Conservation (phyloP, 1,140 invertebrate species). For the Drosophila parvula region DNA sequence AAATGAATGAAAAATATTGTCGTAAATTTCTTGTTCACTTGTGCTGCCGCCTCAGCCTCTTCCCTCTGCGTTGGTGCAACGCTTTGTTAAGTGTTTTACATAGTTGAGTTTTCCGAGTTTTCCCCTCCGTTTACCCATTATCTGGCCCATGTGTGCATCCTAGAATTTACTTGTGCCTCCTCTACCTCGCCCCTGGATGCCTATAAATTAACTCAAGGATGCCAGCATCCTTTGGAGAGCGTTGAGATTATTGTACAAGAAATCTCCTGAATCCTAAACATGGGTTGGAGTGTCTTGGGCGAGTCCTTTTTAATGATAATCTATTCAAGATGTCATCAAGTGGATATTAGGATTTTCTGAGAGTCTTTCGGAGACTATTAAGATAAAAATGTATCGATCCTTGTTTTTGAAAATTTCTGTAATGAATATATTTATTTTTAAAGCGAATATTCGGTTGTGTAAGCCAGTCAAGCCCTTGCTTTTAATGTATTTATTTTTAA, state of each 20-base stretch:
- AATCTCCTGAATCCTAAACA: slow-evolving; percentile 11
- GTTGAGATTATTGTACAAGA: slow-evolving; percentile 13
- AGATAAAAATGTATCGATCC: no score
- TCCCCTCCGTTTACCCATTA: slow-evolving; percentile 16
- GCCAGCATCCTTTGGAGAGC: slow-evolving; percentile 10
- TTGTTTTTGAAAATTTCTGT: background rate
- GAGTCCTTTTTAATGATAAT: background rate
- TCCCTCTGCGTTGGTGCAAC: slow-evolving; percentile 57
- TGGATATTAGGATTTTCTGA: slow-evolving; percentile 2
- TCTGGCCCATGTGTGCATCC: slow-evolving; percentile 32
- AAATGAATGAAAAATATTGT: slow-evolving; percentile 82
- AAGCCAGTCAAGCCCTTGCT: background rate
- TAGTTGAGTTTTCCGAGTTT: slow-evolving; percentile 41
- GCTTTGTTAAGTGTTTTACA: slow-evolving; percentile 76
- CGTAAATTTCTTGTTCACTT: slow-evolving; percentile 70
- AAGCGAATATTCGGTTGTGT: no score
- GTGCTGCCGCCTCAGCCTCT: slow-evolving; percentile 18
- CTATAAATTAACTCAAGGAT: slow-evolving; percentile 57
- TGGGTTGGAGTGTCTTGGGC: slow-evolving; percentile 1
- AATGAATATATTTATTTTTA: no score
- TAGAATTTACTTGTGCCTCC: slow-evolving; percentile 1
- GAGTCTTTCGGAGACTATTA: background rate
- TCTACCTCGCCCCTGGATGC: slow-evolving; percentile 16
- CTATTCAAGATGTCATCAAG: slow-evolving; percentile 32
- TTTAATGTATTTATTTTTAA: slow-evolving; percentile 25